Evolutionary conservation across 1,140 invertebrate species (phyloP).

Genomic region (Lepidostoma basale): DNA sequence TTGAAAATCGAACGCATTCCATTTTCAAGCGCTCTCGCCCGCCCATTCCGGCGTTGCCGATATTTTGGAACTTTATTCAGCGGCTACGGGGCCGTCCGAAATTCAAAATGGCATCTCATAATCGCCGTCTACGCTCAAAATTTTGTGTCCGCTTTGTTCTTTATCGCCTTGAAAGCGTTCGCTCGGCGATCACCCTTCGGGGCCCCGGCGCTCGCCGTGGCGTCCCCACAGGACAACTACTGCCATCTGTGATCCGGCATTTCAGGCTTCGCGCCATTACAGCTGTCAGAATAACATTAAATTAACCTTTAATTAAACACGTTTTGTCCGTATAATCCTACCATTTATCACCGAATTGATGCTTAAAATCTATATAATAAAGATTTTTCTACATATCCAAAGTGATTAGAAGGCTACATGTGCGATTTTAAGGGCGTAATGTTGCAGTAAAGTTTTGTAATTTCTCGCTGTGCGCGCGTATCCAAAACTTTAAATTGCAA

Average conservation of each 20-base stretch:
- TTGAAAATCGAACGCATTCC: slow-evolving; percentile 22
- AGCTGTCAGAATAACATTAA: no score
- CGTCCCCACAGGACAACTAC: neutral
- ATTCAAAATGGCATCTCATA: slow-evolving; percentile 23
- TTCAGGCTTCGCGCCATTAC: neutral
- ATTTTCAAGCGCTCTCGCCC: slow-evolving; percentile 7
- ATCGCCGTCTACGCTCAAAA: slow-evolving; percentile 21
- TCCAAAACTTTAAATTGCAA: slow-evolving; percentile 25
- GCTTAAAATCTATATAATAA: no score
- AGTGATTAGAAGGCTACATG: no score
- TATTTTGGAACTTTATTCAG: slow-evolving; percentile 17
- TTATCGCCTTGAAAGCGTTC: slow-evolving; percentile 14
- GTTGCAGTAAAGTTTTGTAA: no score
- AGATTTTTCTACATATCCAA: no score
- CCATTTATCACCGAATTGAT: no score
- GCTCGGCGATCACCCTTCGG: slow-evolving; percentile 5
- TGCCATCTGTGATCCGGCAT: slow-evolving; percentile 19
- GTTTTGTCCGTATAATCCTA: no score
- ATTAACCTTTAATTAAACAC: no score
- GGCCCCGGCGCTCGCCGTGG: neutral
- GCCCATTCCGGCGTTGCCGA: slow-evolving; percentile 17
- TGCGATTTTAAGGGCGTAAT: no score
- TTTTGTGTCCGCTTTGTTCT: slow-evolving; percentile 14
- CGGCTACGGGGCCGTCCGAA: neutral
- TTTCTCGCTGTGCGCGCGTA: no score